These are phyloP conservation scores for Cantharis lateralis DNA, from an alignment of 2,888 invertebrate species.

Conservation along the genomic window DNA sequence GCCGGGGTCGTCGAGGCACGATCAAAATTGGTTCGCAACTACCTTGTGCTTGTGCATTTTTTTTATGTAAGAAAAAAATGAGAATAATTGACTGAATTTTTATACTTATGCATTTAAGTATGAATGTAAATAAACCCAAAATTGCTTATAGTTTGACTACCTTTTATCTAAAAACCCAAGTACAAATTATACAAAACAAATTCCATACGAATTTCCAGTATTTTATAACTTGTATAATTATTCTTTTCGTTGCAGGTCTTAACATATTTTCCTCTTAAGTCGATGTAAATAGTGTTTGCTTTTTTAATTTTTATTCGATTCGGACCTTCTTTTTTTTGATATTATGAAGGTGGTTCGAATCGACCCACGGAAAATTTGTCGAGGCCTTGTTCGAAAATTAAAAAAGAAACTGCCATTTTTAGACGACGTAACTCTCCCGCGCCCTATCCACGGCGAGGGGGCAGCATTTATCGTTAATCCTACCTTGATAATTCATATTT, in stretches of 20 bases:
- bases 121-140: slow-evolving; percentile 35
- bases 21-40: slow-evolving; percentile 7
- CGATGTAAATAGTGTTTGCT: background rate
- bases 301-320: slow-evolving; percentile 5
- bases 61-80: slow-evolving; percentile 12
- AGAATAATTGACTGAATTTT: slow-evolving; percentile 38
- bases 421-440: slow-evolving; percentile 17
- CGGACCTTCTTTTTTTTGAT: background rate
- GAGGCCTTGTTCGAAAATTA: slow-evolving; percentile 5
- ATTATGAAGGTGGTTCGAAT: background rate
- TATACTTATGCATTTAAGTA: slow-evolving; percentile 34
- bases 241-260: background rate
- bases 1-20: background rate
- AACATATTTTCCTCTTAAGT: slow-evolving; percentile 3
- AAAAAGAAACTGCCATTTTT: slow-evolving; percentile 28
- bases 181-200: slow-evolving; percentile 28
- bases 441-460: background rate
- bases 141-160: slow-evolving; percentile 49
- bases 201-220: slow-evolving; percentile 23
- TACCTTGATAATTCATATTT: slow-evolving; percentile 15
- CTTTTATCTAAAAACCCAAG: slow-evolving; percentile 16
- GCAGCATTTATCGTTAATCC: slow-evolving; percentile 39
- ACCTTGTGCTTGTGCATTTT: slow-evolving; percentile 26
- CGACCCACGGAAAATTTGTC: slow-evolving; percentile 5
- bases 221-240: slow-evolving; percentile 20